Base-by-base conservation (phyloP, 1,140 invertebrate genomes). In the Brachystomella parvula region DNA sequence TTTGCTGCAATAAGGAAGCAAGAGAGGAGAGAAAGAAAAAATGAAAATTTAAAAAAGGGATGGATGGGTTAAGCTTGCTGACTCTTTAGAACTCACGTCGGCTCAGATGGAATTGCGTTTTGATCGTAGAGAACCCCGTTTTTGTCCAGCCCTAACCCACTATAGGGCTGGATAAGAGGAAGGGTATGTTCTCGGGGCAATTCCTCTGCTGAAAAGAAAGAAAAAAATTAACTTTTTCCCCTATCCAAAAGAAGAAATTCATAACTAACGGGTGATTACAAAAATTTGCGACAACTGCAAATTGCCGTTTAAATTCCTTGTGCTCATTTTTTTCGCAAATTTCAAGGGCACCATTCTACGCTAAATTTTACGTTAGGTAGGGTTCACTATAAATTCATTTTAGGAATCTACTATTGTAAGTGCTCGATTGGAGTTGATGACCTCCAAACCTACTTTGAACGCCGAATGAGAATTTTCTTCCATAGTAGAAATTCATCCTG, bases 121-220 rank as follows among this genome's bases (percentile, higher is more conserved):
- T 70, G 47, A 87, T 83, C 30, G 88, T 81, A 74, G 83, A 72
- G 47, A 32, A 73, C 32, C n/a, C 60, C 63, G 12, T 47, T 49
- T 33, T 71, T 67, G 49, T 69, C 68, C 65, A 67, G 63, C 1
- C 83, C 83, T 24, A 53, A 26, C 1, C 84, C 82, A 15, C 85
- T 85, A 73, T 88, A 87, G 1, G 84, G 82, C 70, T 88, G 85
- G 68, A 87, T 83, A 24, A 88, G 74, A 0, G 86, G 84, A 65
- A 86, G 83, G 0, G 84, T 84, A 74, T 81, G 76, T n/a, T 81
- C 80, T 19, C 72, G 71, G 0, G 73, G 72, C 12, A 73, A 59
- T 39, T 70, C 68, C 33, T 73, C 72, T 31, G 68, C 31, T 29
- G 59, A 21, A 64, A 24, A 57, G 24, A 26, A 65, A 66, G 32